Evolutionary conservation across 2,113 vertebrate genomes (phyloP).

Genomic region (Triplophysa tibetana): DNA sequence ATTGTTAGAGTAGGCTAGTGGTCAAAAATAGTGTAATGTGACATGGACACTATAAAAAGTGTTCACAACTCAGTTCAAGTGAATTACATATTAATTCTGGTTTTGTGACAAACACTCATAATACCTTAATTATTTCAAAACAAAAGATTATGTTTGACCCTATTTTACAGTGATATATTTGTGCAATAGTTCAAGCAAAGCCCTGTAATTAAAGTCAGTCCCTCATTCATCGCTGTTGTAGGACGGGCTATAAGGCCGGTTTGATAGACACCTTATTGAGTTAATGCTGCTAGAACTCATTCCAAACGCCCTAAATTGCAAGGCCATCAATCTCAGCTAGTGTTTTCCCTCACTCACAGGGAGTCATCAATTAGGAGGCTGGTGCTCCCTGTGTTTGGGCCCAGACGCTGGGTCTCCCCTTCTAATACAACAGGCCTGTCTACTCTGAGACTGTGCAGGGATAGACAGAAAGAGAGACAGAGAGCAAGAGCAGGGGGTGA

Average conservation of each 20-base stretch:
- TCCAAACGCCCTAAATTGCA: slow-evolving; percentile 55
- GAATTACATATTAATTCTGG: not conserved
- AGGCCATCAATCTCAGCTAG: slow-evolving; percentile 57
- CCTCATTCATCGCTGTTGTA: slow-evolving; percentile 55
- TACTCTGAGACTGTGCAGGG: slow-evolving; percentile 56
- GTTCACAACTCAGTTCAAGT: too few relatives aligned
- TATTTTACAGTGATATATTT: slow-evolving; percentile 7
- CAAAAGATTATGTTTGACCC: not conserved
- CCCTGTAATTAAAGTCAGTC: slow-evolving; percentile 49
- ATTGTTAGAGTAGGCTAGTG: too few relatives aligned
- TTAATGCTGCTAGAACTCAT: slow-evolving; percentile 69
- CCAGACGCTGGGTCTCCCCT: slow-evolving; percentile 39
- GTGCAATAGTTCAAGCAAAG: slow-evolving; percentile 30
- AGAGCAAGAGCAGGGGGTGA: slow-evolving; percentile 66
- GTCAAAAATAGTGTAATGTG: too few relatives aligned
- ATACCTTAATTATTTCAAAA: not conserved
- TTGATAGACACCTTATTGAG: slow-evolving; percentile 74
- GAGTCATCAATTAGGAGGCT: slow-evolving; percentile 59
- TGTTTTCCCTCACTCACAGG: slow-evolving; percentile 57
- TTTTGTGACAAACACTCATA: not conserved
- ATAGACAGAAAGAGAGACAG: slow-evolving; percentile 36
- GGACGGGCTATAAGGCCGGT: slow-evolving; percentile 71
- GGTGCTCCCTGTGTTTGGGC: slow-evolving; percentile 56
- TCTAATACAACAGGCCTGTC: slow-evolving; percentile 53
- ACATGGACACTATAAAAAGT: too few relatives aligned